These are phyloP conservation scores for Acanthochromis polyacanthus DNA, from an alignment of 2,113 vertebrate species.

Conservation along the genomic window DNA sequence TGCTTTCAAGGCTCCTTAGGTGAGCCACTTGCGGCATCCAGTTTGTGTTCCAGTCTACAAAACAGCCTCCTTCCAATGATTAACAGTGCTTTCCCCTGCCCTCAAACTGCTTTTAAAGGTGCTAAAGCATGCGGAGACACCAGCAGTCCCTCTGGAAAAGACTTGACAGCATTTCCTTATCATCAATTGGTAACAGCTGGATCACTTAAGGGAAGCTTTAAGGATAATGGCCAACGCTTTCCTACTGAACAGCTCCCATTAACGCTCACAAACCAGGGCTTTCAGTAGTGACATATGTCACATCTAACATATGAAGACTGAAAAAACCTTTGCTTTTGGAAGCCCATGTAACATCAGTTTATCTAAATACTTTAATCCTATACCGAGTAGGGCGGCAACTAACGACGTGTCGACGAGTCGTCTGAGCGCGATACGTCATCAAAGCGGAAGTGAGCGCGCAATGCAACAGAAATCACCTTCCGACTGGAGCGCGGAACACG, in stretches of 20 bases:
- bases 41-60: constrained; percentile 29
- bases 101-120: constrained; percentile 53
- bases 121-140: constrained; percentile 58
- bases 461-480: no score
- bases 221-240: constrained; percentile 37
- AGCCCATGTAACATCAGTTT: background rate
- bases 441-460: no score
- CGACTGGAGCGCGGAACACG: no score
- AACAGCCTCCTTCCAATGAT: constrained; percentile 46
- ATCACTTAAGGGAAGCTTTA: constrained; percentile 36
- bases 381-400: no score
- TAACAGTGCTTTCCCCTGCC: constrained; percentile 17
- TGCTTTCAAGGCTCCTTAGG: constrained; percentile 17
- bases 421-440: no score
- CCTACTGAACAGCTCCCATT: constrained; percentile 15
- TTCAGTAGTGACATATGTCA: background rate
- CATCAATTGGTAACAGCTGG: constrained; percentile 49
- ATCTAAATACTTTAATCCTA: background rate
- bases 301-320: background rate
- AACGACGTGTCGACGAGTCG: no score
- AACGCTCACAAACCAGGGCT: background rate
- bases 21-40: constrained; percentile 22
- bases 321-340: background rate
- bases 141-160: constrained; percentile 40
- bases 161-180: constrained; percentile 48